These are phyloP conservation scores for Phalacrocorax aristotelis DNA, from an alignment of 2,113 vertebrate species.

Conservation along the genomic window DNA sequence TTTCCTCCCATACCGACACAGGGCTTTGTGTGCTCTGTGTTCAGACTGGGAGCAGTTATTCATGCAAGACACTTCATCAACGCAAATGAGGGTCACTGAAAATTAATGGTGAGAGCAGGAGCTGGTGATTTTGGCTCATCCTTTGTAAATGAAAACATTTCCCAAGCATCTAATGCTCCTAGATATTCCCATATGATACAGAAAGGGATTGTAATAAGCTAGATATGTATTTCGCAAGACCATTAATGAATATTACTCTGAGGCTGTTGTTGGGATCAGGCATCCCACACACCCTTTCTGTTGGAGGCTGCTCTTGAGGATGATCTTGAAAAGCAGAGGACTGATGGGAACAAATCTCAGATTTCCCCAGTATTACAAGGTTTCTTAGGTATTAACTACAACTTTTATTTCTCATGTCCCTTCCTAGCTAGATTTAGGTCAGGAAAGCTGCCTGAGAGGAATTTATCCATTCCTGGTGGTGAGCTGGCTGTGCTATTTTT, in stretches of 20 bases:
- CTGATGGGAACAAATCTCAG: background rate
- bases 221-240: background rate
- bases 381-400: background rate
- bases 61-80: background rate
- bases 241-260: background rate
- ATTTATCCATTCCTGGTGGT: background rate
- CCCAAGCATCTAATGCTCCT: background rate
- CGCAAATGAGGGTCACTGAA: background rate
- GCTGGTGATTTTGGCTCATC: background rate
- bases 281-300: background rate
- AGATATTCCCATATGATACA: background rate
- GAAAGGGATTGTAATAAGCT: background rate
- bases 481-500: background rate
- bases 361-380: background rate
- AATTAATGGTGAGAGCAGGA: background rate
- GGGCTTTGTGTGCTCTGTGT: accelerated
- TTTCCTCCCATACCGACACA: background rate
- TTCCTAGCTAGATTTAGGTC: background rate
- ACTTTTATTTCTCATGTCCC: background rate
- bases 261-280: background rate
- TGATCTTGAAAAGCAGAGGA: background rate
- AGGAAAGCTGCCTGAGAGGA: background rate
- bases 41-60: background rate
- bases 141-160: background rate
- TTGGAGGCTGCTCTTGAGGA: background rate